Evolutionary conservation across 2,113 vertebrate genomes (phyloP).

Genomic region (Sigmodon hispidus): DNA sequence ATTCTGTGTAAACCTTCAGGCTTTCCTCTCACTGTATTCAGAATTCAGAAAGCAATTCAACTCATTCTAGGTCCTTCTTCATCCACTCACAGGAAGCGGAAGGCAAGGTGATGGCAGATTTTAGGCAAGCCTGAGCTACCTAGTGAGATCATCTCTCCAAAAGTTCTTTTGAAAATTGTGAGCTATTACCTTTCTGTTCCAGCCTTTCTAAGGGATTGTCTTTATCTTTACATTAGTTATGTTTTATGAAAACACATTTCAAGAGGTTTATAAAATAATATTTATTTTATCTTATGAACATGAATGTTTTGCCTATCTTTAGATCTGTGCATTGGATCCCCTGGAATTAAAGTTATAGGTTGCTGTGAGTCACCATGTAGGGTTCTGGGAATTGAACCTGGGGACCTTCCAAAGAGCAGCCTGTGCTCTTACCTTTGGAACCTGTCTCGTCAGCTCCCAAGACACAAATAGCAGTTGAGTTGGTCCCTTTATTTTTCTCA

Average conservation of each 20-base stretch:
- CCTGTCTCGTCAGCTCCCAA: not conserved
- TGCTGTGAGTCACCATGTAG: not conserved
- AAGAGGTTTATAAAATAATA: not conserved
- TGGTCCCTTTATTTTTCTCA: not conserved
- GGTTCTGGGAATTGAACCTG: not conserved
- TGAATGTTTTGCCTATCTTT: not conserved
- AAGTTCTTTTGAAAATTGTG: not conserved
- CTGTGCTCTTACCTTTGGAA: not conserved
- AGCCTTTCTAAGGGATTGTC: not conserved
- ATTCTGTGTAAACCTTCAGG: not conserved
- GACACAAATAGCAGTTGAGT: not conserved
- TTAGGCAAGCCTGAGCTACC: not conserved
- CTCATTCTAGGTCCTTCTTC: not conserved
- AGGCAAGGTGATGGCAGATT: not conserved
- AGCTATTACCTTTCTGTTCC: not conserved
- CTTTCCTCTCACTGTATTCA: not conserved
- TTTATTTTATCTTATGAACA: not conserved
- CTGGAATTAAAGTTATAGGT: not conserved
- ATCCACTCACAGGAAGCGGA: not conserved
- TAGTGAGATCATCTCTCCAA: not conserved
- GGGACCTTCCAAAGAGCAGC: not conserved
- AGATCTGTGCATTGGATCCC: not conserved
- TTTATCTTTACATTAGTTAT: not conserved
- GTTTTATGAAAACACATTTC: not conserved
- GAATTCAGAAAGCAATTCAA: not conserved